Percentiles rank a stretch among this genome's conserved stretches.
Evolutionary conservation across 2,797 vertebrate genomes (phyloP).

Genomic region (Gymnothorax reevesii): DNA sequence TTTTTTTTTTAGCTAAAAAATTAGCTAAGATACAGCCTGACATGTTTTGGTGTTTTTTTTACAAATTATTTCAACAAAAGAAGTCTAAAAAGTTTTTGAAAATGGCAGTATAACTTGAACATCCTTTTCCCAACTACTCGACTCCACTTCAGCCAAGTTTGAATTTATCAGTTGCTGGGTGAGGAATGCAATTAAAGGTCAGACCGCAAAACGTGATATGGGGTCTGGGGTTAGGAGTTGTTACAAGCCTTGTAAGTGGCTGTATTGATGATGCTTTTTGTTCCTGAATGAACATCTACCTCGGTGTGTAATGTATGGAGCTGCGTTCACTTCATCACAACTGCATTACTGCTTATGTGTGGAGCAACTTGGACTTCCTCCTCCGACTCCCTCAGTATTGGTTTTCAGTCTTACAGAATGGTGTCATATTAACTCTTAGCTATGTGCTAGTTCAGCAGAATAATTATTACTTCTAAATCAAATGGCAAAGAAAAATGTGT

Average conservation of each 20-base stretch:
- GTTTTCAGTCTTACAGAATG: not conserved
- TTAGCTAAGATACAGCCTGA: not conserved
- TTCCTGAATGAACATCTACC: slow-evolving; percentile 2
- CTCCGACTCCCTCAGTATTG: not conserved
- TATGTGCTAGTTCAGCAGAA: not conserved
- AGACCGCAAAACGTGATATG: not conserved
- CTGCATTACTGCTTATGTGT: not conserved
- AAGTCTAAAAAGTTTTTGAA: not conserved
- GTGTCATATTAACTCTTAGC: not conserved
- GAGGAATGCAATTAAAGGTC: not conserved
- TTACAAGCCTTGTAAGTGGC: not conserved
- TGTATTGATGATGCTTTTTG: not conserved
- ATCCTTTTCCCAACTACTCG: not conserved
- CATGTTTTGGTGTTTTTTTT: not conserved
- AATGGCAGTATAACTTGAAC: not conserved
- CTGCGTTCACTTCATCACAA: not conserved
- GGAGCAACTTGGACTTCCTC: not conserved
- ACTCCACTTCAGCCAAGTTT: not conserved
- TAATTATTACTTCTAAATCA: not conserved
- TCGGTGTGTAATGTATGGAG: not conserved
- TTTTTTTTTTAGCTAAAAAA: no score
- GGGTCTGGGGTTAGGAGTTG: not conserved
- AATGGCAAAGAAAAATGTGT: not conserved
- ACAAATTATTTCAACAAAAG: not conserved
- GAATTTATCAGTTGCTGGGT: not conserved